Conservation (phyloP, 2,888 invertebrate species). For the Pterostichus niger region DNA sequence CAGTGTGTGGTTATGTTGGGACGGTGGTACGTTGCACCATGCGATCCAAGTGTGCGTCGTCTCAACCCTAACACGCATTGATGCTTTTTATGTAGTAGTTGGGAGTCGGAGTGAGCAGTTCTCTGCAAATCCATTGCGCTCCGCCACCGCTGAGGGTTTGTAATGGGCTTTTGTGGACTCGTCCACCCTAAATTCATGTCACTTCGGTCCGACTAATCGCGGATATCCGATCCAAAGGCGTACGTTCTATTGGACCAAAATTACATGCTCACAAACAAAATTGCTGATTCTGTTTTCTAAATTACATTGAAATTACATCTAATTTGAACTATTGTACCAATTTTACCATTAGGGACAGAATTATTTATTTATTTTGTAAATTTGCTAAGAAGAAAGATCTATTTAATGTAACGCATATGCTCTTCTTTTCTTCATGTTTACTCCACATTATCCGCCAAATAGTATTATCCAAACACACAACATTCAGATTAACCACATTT, state of each 20-base stretch:
- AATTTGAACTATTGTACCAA: slow-evolving; percentile 7
- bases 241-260: slow-evolving; percentile 1
- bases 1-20: slow-evolving; percentile 22
- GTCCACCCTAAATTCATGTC: slow-evolving; percentile 63
- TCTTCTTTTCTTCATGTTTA: too few relatives aligned
- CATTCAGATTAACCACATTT: too few relatives aligned
- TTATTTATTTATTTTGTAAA: background rate
- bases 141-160: slow-evolving; percentile 15
- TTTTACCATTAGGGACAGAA: background rate
- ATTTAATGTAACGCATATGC: too few relatives aligned
- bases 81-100: slow-evolving; percentile 54
- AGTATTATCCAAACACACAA: too few relatives aligned
- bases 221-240: slow-evolving; percentile 60
- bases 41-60: slow-evolving; percentile 1
- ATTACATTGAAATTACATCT: slow-evolving; percentile 31
- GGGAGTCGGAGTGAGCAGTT: background rate
- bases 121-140: slow-evolving; percentile 18
- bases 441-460: too few relatives aligned
- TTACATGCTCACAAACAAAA: slow-evolving; percentile 32
- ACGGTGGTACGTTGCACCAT: background rate
- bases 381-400: too few relatives aligned
- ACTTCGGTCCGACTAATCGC: slow-evolving; percentile 55
- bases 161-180: slow-evolving; percentile 56
- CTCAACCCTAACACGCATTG: slow-evolving; percentile 40
- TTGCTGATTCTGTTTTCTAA: slow-evolving; percentile 39